Evolutionary conservation across 1,140 invertebrate genomes (phyloP).

Genomic region (Bacillus rossius): DNA sequence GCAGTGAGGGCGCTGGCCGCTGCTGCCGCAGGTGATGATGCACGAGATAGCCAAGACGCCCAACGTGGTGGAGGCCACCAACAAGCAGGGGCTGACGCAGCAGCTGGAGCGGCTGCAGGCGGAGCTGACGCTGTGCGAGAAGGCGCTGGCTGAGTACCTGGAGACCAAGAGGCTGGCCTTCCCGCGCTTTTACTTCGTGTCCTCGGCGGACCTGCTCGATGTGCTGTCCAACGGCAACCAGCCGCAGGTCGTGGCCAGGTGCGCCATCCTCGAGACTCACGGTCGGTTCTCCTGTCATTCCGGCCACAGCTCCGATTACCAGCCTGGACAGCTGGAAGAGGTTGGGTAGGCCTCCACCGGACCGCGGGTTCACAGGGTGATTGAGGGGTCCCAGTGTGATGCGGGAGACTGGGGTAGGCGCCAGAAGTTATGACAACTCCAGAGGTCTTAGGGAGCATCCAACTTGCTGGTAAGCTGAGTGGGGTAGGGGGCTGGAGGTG

Average conservation of each 20-base stretch:
- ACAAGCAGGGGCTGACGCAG: conserved; percentile 71
- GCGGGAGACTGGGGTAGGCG: too few relatives aligned
- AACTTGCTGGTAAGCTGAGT: too few relatives aligned
- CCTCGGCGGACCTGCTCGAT: conserved; percentile 93
- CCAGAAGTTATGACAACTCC: too few relatives aligned
- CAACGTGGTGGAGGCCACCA: conserved; percentile 89
- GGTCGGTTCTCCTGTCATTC: not conserved
- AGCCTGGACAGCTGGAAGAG: too few relatives aligned
- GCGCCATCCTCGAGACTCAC: not conserved
- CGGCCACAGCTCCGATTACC: not conserved
- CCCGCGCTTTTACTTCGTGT: conserved; percentile 96
- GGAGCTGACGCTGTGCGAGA: conserved; percentile 89
- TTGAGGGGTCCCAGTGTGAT: too few relatives aligned
- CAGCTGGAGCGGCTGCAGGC: conserved; percentile 77
- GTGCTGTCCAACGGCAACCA: conserved; percentile 95
- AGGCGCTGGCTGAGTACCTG: conserved; percentile 90
- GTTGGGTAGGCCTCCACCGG: too few relatives aligned
- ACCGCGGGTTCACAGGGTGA: too few relatives aligned
- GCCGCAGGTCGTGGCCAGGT: conserved; percentile 67
- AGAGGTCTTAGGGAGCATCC: too few relatives aligned
- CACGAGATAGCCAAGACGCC: conserved; percentile 66
- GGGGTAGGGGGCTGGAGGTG: too few relatives aligned
- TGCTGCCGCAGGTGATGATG: conserved; percentile 50
- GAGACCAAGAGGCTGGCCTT: conserved; percentile 97
- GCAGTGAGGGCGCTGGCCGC: too few relatives aligned